Base-by-base conservation (phyloP, 2,888 invertebrate genomes). In the Drosophila tripunctata region DNA sequence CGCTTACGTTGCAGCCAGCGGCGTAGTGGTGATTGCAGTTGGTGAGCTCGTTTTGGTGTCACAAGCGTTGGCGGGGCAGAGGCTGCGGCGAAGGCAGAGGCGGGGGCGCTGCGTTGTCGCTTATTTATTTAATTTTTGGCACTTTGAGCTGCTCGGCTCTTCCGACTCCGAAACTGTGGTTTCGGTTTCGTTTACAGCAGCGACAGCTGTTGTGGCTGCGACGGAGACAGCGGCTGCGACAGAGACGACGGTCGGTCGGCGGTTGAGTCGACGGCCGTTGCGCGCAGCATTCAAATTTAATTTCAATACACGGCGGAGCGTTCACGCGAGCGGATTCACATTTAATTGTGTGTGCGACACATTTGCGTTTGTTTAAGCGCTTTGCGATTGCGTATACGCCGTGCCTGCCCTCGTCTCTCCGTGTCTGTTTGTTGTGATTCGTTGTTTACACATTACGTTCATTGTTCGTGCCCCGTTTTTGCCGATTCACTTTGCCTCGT, bases 241-340 rank as follows among this genome's bases (percentile, higher is more conserved):
- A 27, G 27, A 2, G 24, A 27, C 24, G 7, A 24, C 22, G 24
- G 22, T 24, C 14, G 33, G 40, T 45, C 24, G 35, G 56, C 24
- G 15, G 31, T 36, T 38, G 10, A 43, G 6, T 15, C 41, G 24
- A 10, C 41, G 24, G 10, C 56, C 31, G 50, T 56, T 69, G 55
- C 45, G 79, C 57, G 31, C 75, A 74, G 71, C 82, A 80, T 78
- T 79, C 67, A 82, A 77, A 78, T 79, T 79, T 40, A 64, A 63
- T 69, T 79, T 79, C 50, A 82, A 82, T 73, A 77, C 80, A 88
- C 82, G 87, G 85, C 78, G 64, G 78, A 87, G 75, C 80, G 84
- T 84, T 75, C 71, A 79, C 75, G 81, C 81, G 78, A 76, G 62
- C 78, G 81, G 80, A 67, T 67, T 70, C 31, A 43, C 30, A 43